Conservation (phyloP, 2,797 vertebrate species). For the Chromis chromis region DNA sequence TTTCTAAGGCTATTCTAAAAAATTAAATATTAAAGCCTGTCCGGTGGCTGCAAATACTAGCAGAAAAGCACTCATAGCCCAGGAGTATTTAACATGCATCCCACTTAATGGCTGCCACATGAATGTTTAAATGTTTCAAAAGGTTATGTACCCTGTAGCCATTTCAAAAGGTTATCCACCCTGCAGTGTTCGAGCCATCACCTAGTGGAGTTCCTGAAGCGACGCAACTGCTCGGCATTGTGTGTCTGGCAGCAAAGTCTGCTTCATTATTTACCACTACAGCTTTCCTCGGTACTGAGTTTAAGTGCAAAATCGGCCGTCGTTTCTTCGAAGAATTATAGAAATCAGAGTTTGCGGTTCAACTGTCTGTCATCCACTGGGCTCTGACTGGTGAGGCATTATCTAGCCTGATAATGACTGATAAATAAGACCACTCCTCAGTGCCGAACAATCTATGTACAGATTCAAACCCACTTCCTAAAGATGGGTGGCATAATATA, state of each 20-base stretch:
- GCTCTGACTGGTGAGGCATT: constrained; percentile 27
- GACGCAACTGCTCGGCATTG: constrained; percentile 38
- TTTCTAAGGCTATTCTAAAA: constrained; percentile 46
- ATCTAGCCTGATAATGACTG: constrained; percentile 33
- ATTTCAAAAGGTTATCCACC: constrained; percentile 74
- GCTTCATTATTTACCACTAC: constrained; percentile 45
- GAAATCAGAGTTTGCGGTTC: constrained; percentile 38
- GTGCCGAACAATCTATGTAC: constrained; percentile 8
- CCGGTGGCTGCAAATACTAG: constrained; percentile 39
- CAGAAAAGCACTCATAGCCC: constrained; percentile 48
- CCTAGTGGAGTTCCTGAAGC: constrained; percentile 50
- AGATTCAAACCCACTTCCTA: constrained; percentile 6
- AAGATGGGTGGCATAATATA: background rate
- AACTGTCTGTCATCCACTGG: constrained; percentile 12
- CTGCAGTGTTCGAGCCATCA: constrained; percentile 51
- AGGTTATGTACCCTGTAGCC: constrained; percentile 72
- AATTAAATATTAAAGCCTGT: constrained; percentile 56
- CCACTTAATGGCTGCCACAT: constrained; percentile 70
- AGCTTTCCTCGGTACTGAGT: constrained; percentile 42
- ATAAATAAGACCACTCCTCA: constrained; percentile 15
- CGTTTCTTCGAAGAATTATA: constrained; percentile 34
- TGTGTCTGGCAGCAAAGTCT: constrained; percentile 36
- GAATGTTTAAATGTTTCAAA: constrained; percentile 73
- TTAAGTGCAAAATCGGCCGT: constrained; percentile 32
- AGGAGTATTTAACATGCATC: constrained; percentile 71